Conservation (phyloP, 2,797 vertebrate genomes). For the Enteromius unitaeniatus region DNA sequence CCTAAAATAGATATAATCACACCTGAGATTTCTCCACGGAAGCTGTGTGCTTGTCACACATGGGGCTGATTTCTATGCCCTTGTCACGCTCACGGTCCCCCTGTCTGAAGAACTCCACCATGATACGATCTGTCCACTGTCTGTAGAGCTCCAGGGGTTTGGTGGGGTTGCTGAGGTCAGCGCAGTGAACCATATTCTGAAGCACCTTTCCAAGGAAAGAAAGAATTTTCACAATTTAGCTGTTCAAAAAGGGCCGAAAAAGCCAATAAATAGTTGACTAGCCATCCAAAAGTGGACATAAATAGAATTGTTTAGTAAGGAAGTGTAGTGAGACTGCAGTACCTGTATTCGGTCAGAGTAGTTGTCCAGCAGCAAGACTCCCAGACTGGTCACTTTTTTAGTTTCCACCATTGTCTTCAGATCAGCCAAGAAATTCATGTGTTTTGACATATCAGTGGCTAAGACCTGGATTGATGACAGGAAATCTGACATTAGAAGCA, state of each 20-base stretch:
- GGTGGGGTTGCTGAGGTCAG: constrained; percentile 93
- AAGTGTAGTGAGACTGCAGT: constrained; percentile 38
- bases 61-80: constrained; percentile 94
- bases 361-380: constrained; percentile 92
- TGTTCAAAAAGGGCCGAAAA: background rate
- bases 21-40: constrained; percentile 94
- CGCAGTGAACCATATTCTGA: constrained; percentile 94
- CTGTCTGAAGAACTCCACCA: constrained; percentile 90
- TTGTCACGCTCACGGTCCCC: constrained; percentile 89
- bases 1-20: background rate
- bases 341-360: constrained; percentile 95
- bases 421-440: constrained; percentile 93
- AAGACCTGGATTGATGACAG: constrained; percentile 78
- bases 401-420: constrained; percentile 98
- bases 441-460: constrained; percentile 96
- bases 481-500: background rate
- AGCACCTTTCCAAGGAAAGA: constrained; percentile 79
- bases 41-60: constrained; percentile 93
- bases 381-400: constrained; percentile 93
- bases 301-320: background rate
- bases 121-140: constrained; percentile 91
- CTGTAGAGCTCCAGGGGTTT: constrained; percentile 91
- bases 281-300: background rate
- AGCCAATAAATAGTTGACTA: background rate
- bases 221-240: background rate